These are phyloP conservation scores for Turnix velox DNA, from an alignment of 2,113 vertebrate genomes.

Conservation along the genomic window DNA sequence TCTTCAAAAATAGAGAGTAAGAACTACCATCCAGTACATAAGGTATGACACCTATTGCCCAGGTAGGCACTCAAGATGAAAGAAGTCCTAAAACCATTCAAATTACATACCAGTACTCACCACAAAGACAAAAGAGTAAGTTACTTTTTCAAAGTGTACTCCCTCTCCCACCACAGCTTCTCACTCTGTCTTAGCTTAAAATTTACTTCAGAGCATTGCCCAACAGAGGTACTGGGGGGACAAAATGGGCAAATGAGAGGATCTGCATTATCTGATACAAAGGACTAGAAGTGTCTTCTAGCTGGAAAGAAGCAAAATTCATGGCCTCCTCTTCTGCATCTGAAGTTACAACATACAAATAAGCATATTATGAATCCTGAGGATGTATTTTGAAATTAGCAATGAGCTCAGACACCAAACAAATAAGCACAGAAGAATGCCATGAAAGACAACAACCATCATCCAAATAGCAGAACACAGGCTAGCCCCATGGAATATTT, in stretches of 20 bases:
- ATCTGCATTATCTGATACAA: not conserved
- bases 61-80: not conserved
- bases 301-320: not conserved
- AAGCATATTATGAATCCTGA: not conserved
- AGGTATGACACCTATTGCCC: not conserved
- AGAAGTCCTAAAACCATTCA: not conserved
- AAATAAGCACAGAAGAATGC: not conserved
- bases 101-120: not conserved
- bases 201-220: not conserved
- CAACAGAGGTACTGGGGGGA: not conserved
- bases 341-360: constrained; percentile 8
- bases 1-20: not conserved
- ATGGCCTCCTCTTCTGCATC: not conserved
- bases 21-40: not conserved
- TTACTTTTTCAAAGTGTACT: not conserved
- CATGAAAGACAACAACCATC: not conserved
- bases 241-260: not conserved
- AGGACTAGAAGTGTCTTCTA: not conserved
- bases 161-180: not conserved
- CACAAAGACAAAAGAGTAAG: not conserved
- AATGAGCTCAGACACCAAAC: not conserved
- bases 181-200: not conserved
- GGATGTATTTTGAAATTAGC: constrained; percentile 23
- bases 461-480: not conserved
- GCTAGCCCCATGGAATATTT: not conserved